These are phyloP conservation scores for Pseudococcus viburni DNA, from an alignment of 2,888 invertebrate species.

Conservation along the genomic window DNA sequence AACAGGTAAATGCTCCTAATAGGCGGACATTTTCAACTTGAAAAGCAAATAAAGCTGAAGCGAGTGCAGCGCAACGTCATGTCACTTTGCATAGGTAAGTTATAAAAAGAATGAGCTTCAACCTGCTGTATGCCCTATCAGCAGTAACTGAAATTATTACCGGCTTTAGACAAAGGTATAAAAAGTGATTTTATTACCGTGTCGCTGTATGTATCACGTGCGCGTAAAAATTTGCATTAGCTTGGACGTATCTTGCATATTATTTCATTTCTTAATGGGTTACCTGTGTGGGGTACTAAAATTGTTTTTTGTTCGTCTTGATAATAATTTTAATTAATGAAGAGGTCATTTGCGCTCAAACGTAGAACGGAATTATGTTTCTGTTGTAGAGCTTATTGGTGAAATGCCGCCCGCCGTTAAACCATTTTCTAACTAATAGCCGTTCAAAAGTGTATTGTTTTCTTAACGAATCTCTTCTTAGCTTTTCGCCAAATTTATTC, in stretches of 20 bases:
- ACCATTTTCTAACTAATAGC: constrained; percentile 29
- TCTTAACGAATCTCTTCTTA: constrained; percentile 51
- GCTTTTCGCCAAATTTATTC: constrained; percentile 30
- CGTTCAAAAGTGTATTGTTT: constrained; percentile 48
- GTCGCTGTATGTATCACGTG: constrained; percentile 66
- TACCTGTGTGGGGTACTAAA: constrained; percentile 65
- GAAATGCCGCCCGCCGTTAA: constrained; percentile 32
- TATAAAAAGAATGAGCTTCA: constrained; percentile 63
- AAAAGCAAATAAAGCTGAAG: constrained; percentile 51
- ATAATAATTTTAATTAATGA: constrained; percentile 59
- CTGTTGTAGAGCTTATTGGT: constrained; percentile 27
- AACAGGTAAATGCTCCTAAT: constrained; percentile 27
- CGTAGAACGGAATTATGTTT: constrained; percentile 38
- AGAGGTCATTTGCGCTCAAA: constrained; percentile 54
- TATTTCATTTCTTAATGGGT: constrained; percentile 66
- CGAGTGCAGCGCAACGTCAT: neutral
- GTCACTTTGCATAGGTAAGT: constrained; percentile 1
- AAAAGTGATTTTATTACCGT: constrained; percentile 67
- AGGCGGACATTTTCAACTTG: constrained; percentile 55
- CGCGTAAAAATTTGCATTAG: constrained; percentile 66
- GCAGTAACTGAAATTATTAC: constrained; percentile 65
- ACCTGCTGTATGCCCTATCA: constrained; percentile 66
- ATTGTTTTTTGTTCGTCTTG: constrained; percentile 61
- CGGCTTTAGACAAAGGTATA: constrained; percentile 65
- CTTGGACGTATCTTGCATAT: constrained; percentile 65